phyloP scores from a whole-genome alignment of 2,797 vertebrate species.

The Xenops minutus region DNA sequence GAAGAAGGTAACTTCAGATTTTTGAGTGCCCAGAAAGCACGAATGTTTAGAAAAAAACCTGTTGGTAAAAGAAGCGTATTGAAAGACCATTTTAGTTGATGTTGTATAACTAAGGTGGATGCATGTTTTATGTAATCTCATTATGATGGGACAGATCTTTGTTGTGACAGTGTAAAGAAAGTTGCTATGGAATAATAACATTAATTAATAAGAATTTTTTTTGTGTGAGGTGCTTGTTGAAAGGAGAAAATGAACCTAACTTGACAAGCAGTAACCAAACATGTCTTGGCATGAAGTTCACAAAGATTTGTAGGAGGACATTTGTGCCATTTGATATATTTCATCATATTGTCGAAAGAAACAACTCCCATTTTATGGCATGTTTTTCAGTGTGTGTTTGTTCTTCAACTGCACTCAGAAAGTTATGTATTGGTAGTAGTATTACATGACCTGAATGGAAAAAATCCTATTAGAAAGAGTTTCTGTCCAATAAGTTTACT shows the following conservation, averaged over 20 bases:
- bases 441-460: background rate
- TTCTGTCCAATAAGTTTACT: background rate
- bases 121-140: background rate
- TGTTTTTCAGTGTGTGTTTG: background rate
- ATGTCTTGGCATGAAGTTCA: background rate
- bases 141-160: background rate
- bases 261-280: background rate
- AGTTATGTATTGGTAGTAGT: background rate
- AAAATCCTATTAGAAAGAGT: background rate
- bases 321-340: constrained; percentile 6
- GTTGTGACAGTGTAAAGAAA: constrained; percentile 21
- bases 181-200: constrained; percentile 46
- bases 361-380: background rate
- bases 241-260: background rate
- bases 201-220: constrained; percentile 35
- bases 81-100: background rate
- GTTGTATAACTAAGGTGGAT: background rate
- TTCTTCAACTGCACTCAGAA: background rate
- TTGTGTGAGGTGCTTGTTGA: constrained; percentile 16
- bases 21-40: constrained; percentile 2
- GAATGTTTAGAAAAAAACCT: background rate
- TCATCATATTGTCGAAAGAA: background rate
- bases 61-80: background rate
- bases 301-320: constrained; percentile 8
- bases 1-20: background rate